Evolutionary conservation across 2,113 vertebrate species (phyloP).

Genomic region (Ameiurus melas): DNA sequence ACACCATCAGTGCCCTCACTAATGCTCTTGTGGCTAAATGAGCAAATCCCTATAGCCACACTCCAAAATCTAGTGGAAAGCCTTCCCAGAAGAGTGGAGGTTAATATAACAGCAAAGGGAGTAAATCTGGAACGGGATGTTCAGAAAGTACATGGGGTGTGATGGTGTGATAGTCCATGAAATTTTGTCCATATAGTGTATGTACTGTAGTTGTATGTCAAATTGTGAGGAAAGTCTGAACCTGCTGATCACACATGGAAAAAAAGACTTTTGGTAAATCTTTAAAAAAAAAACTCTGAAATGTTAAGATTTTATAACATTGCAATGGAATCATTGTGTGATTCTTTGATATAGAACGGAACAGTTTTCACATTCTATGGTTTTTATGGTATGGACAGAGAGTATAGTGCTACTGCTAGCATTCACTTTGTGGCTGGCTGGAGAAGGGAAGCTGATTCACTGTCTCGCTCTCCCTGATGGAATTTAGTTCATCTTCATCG

Average conservation of each 20-base stretch:
- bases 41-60: background rate
- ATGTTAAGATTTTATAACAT: background rate
- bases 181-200: background rate
- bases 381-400: background rate
- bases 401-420: background rate
- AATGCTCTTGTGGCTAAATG: background rate
- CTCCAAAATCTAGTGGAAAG: background rate
- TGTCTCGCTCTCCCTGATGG: conserved; percentile 21
- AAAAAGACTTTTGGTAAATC: background rate
- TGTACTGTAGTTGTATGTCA: background rate
- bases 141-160: background rate
- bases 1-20: background rate
- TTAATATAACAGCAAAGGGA: background rate
- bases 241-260: background rate
- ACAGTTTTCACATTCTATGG: background rate
- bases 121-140: background rate
- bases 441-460: conserved; percentile 6
- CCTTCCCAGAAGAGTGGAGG: background rate
- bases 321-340: background rate
- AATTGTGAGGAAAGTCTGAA: background rate
- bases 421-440: background rate
- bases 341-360: background rate
- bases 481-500: conserved; percentile 28
- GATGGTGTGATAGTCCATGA: background rate
- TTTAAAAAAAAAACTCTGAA: background rate